These are phyloP conservation scores for Peromyscus melanophrys DNA, from an alignment of 2,797 vertebrate species.

Conservation along the genomic window DNA sequence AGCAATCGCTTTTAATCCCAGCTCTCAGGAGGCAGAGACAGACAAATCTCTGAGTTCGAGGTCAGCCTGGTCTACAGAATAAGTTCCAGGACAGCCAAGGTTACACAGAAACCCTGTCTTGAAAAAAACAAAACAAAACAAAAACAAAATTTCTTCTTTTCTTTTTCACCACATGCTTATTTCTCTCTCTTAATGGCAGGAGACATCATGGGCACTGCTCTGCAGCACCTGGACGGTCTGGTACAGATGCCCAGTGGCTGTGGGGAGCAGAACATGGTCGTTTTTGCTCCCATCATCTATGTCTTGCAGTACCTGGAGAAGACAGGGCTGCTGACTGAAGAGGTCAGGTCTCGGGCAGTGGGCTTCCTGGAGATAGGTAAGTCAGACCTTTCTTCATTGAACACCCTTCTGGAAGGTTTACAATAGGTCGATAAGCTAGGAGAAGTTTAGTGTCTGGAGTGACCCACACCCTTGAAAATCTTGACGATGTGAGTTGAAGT, in stretches of 20 bases:
- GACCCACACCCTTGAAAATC: neutral
- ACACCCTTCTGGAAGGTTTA: neutral
- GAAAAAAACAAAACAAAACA: neutral
- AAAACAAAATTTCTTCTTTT: neutral
- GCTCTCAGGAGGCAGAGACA: neutral
- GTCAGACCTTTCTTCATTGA: conserved; percentile 63
- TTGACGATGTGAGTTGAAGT: neutral
- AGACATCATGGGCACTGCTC: conserved; percentile 94
- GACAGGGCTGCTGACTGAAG: conserved; percentile 90
- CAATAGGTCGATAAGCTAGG: neutral
- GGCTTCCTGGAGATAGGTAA: conserved; percentile 92
- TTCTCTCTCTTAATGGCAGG: conserved; percentile 86
- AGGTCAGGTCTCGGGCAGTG: conserved; percentile 87
- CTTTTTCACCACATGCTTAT: neutral
- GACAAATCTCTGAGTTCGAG: neutral
- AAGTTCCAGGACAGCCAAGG: neutral
- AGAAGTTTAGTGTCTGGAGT: neutral
- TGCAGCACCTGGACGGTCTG: conserved; percentile 92
- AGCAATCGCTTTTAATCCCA: neutral
- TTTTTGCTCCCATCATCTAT: conserved; percentile 94
- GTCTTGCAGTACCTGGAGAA: conserved; percentile 93
- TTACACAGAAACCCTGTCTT: neutral
- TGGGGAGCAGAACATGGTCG: conserved; percentile 95
- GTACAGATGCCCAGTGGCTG: conserved; percentile 94
- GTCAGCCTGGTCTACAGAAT: neutral